Evolutionary conservation across 2,888 invertebrate species (phyloP), one percentile per base, ranked within the genome.

Genomic region (Stictocephala bisonia): DNA sequence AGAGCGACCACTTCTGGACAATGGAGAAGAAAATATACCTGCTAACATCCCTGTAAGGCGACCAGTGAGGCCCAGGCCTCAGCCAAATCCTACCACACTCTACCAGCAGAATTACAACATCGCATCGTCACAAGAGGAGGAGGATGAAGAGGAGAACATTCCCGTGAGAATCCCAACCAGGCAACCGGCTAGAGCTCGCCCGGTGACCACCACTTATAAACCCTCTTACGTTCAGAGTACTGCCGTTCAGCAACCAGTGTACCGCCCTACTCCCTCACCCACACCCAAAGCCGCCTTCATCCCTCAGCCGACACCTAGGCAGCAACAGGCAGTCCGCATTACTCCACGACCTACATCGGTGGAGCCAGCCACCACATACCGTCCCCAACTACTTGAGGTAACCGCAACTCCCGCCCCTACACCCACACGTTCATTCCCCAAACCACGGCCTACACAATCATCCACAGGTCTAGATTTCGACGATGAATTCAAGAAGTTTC

Each of bases 401-500:
- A 76, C 68, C 79, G 73, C 78, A 35, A 74, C 81, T 24, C 78
- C 79, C 44, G 72, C 56, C 0, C 71, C 75, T 20, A 35, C 67
- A 1, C 48, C 48, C 35, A 74, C 31, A 15, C 41, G 76, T 60
- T 74, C 76, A 6, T 64, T 60, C 27, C 68, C 72, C 11, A 53
- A 71, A 20, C 72, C 74, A 1, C 41, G 26, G 27, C 64, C 64
- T 44, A n/a, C n/a, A n/a, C n/a, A n/a, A n/a, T 73, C 79, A 3
- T 73, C 78, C 4, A 71, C 75, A 9, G 48, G 77, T 26, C 67
- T 80, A 35, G 91, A 92, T 83, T 92, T 92, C 77, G 92, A 91
- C 73, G 90, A 90, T 40, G 92, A 93, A 83, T 90, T 93, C 80
- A 91, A 91, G 75, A 90, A 89, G 80, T 91, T 91, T 87, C 90